These are phyloP conservation scores for Lampropteryx suffumata DNA, from an alignment of 2,888 invertebrate genomes.

Conservation along the genomic window DNA sequence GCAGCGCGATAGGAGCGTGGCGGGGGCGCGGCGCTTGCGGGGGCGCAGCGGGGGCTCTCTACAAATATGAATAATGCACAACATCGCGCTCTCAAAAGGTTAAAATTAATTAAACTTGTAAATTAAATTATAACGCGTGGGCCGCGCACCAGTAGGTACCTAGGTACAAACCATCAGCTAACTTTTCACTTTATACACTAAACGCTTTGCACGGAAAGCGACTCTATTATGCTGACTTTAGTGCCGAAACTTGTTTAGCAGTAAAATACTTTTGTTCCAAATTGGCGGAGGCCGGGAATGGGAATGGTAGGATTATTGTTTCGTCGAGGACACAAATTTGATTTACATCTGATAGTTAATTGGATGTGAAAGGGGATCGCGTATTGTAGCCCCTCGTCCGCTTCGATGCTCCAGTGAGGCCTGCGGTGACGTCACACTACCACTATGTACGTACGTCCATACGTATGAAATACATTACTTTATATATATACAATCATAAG, in stretches of 20 bases:
- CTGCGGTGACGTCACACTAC: neutral
- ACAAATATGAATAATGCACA: conserved; percentile 42
- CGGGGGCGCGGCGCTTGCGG: neutral
- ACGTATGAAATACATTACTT: too few species aligned
- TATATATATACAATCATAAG: too few species aligned
- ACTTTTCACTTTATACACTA: conserved; percentile 8
- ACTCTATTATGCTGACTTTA: neutral
- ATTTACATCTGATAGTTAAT: conserved; percentile 41
- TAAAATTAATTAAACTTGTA: conserved; percentile 67
- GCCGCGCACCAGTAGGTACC: conserved; percentile 26
- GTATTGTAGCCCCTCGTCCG: conserved; percentile 1
- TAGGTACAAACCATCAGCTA: conserved; percentile 17
- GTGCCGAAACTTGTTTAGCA: neutral
- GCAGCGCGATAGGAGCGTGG: too few species aligned
- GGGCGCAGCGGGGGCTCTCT: neutral
- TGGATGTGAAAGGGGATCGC: conserved; percentile 22
- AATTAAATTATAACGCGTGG: conserved; percentile 57
- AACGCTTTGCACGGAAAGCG: neutral
- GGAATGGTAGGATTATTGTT: conserved; percentile 32
- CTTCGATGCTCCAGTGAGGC: neutral
- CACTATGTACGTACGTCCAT: too few species aligned
- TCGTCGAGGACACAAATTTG: conserved; percentile 35
- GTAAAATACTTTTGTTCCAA: neutral
- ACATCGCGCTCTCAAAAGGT: conserved; percentile 48
- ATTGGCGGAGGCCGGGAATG: conserved; percentile 1